These are phyloP conservation scores for Drosophila infuscata DNA, from an alignment of 2,888 invertebrate species.

Conservation along the genomic window DNA sequence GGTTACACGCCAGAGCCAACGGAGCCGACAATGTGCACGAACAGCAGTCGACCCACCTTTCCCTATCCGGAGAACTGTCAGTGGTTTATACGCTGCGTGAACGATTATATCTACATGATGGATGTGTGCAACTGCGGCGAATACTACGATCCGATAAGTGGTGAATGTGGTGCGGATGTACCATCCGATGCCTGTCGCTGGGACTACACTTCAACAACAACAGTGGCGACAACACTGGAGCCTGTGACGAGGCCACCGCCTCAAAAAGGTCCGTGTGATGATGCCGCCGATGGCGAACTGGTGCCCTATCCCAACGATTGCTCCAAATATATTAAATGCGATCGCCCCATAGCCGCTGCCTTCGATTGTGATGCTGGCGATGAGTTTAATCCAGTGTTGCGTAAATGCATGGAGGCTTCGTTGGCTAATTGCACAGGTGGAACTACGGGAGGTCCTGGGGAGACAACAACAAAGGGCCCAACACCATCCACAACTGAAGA, in stretches of 20 bases:
- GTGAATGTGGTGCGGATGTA: slow-evolving; percentile 66
- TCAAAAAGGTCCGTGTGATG: slow-evolving; percentile 66
- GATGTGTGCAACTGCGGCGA: slow-evolving; percentile 64
- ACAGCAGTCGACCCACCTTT: slow-evolving; percentile 59
- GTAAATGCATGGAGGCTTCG: slow-evolving; percentile 60
- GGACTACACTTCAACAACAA: slow-evolving; percentile 58
- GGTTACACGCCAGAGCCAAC: slow-evolving; percentile 39
- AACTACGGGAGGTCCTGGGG: slow-evolving; percentile 20
- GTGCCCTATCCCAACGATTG: slow-evolving; percentile 75
- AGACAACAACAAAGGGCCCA: slow-evolving; percentile 3
- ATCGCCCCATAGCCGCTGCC: slow-evolving; percentile 60
- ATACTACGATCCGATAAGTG: slow-evolving; percentile 69
- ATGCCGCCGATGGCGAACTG: slow-evolving; percentile 34
- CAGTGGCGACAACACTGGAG: not conserved
- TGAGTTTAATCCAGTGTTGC: slow-evolving; percentile 60
- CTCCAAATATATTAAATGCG: slow-evolving; percentile 69
- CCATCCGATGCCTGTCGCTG: slow-evolving; percentile 67
- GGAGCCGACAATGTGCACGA: slow-evolving; percentile 67
- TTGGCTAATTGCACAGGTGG: slow-evolving; percentile 61
- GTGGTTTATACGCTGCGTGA: slow-evolving; percentile 71
- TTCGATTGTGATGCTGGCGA: slow-evolving; percentile 59
- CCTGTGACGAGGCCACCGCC: slow-evolving; percentile 64
- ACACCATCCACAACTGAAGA: slow-evolving; percentile 19
- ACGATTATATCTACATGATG: slow-evolving; percentile 72
- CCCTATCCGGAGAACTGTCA: slow-evolving; percentile 72